Base-by-base conservation (phyloP, 2,797 vertebrate species). In the Lophius americanus region DNA sequence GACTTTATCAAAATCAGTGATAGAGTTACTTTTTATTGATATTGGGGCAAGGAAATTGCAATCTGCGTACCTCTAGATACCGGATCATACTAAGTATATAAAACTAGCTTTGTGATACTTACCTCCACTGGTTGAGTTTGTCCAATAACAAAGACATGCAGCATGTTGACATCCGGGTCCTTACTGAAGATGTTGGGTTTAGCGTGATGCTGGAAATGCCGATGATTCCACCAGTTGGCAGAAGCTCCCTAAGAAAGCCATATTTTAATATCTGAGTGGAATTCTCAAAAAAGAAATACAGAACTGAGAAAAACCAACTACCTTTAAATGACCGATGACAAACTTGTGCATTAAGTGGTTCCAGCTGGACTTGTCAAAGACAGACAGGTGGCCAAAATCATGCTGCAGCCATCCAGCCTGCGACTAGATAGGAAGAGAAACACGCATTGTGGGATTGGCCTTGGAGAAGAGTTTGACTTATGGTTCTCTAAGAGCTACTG, bases 221-320 rank as follows among this genome's bases (percentile, higher is more conserved):
- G 94, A 64, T 98, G 97, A 86, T 99, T 99, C 98, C 98, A 99
- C 98, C 98, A 99, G 84, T 95, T 95, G 54, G 95, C 96, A 7
- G 98, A 98, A 7, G 95, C 97, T 23, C 98, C 98, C 97, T 99
- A 75, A 54, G 38, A 65, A 58, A 68, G 3, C 0, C 2, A 6
- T 4, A 3, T 43, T 23, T 75, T 41, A 61, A 47, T 37, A 44
- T 41, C 13, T 7, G 3, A 8, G 47, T 14, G 3, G 6, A 51
- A 23, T 44, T 14, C 6, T 37, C 13, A 42, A 10, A 33, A 44
- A 11, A 7, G 0, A 43, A 49, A 55, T 6, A 13, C 1, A 7
- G 0, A 0, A 51, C 4, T 2, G 2, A 42, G 7, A 53, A 50
- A 50, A 3, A 14, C 0, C 0, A 32, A 5, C 42, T 91, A 97